Evolutionary conservation across 2,888 invertebrate species (phyloP).

Genomic region (Brachypalpus laphriformis): DNA sequence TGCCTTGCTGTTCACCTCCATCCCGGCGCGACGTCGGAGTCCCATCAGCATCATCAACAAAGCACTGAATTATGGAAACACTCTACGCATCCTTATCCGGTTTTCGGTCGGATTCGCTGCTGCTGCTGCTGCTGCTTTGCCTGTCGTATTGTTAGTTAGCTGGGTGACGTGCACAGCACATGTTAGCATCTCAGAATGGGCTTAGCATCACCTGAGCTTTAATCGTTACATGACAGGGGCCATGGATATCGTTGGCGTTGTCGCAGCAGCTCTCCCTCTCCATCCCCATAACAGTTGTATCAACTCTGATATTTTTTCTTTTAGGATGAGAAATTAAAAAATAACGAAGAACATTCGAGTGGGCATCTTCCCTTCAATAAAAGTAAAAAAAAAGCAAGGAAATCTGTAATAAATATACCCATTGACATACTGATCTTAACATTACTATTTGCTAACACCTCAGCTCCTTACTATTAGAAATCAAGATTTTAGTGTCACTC

Average conservation of each 20-base stretch:
- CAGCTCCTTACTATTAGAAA: no score
- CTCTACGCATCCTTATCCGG: slow-evolving; percentile 62
- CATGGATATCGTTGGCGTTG: slow-evolving; percentile 12
- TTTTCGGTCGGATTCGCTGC: slow-evolving; percentile 16
- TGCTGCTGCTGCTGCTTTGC: not conserved
- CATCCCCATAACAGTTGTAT: not conserved
- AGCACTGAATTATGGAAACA: slow-evolving; percentile 60
- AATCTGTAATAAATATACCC: no score
- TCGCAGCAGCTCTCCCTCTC: not conserved
- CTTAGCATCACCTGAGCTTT: slow-evolving; percentile 11
- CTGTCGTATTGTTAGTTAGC: slow-evolving; percentile 27
- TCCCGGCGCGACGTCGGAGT: slow-evolving; percentile 15
- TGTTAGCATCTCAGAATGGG: slow-evolving; percentile 6
- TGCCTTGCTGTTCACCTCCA: slow-evolving; percentile 21
- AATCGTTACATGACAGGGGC: slow-evolving; percentile 20
- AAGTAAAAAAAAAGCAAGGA: no score
- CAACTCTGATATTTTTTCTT: not conserved
- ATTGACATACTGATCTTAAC: no score
- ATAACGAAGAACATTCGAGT: not conserved
- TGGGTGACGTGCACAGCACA: slow-evolving; percentile 19
- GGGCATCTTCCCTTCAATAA: not conserved
- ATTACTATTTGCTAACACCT: no score
- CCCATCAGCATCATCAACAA: slow-evolving; percentile 50
- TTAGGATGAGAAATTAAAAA: not conserved
- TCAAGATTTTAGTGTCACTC: no score